Base-by-base conservation (phyloP, 2,888 invertebrate genomes). In the Hymenopus coronatus region DNA sequence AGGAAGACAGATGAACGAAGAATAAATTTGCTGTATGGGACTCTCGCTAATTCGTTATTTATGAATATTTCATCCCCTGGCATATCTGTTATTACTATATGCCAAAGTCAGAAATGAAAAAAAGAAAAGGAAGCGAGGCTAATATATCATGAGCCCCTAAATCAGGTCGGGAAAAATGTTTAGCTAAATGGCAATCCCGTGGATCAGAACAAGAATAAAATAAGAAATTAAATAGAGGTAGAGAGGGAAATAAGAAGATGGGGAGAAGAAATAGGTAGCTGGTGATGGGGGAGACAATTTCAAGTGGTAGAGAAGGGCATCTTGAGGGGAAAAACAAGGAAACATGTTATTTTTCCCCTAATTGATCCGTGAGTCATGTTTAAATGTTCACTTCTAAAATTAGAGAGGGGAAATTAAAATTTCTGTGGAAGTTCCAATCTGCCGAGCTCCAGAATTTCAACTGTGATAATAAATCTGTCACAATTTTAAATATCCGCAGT, bases 11-110 rank as follows among this genome's bases (percentile, higher is more conserved):
- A 40, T 40, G 40, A 40, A 40, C 40, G 40, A 40, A 70, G 54
- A 20, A 2, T 70, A 70, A 20, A 70, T 3, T 70, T 70, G 54
- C 88, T 89, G 89, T 87, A 90, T 90, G 88, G 86, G 87, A 85
- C 83, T 88, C 85, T 88, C 85, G 88, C 90, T 89, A 89, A 90
- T 90, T 90, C 88, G 89, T 89, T 90, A 89, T 89, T 89, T 89
- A 89, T 89, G 89, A 89, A 89, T 89, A 33, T 89, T 88, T 83
- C 25, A 33, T 81, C 12, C 82, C 82, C n/a, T 27, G 12, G 40
- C 33, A 30, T 25, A 28, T 84, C 84, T 85, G 12, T 85, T 15
- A 15, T 85, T 46, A 2, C 15, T 82, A 33, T 87, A 87, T 87
- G 82, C 87, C 27, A 20, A 87, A 54, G 40, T 87, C 30, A 87